Conservation (phyloP, 2,888 invertebrate genomes). For the Ganaspis brasiliensis region DNA sequence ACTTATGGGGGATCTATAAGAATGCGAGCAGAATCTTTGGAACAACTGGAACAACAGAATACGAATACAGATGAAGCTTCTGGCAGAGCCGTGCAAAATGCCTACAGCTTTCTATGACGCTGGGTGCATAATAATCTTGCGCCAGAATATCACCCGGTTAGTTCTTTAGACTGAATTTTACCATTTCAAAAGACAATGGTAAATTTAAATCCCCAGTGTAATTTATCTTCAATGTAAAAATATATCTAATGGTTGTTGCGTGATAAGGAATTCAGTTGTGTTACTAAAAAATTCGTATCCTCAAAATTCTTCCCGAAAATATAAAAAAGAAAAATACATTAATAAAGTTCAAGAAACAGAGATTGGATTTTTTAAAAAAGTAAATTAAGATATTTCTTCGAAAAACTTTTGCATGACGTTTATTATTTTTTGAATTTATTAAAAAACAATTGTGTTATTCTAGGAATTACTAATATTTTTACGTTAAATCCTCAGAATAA, state of each 20-base stretch:
- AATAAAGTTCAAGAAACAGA: no score
- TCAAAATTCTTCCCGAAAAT: no score
- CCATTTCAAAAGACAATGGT: not conserved
- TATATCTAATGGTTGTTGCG: slow-evolving; percentile 1
- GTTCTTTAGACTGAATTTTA: slow-evolving; percentile 70
- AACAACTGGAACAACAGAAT: slow-evolving; percentile 83
- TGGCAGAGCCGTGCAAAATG: slow-evolving; percentile 84
- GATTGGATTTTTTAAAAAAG: no score
- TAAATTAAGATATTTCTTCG: no score
- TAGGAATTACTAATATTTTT: no score
- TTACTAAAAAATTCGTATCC: no score
- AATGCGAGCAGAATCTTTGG: slow-evolving; percentile 89
- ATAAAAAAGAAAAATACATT: no score
- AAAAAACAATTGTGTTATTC: no score
- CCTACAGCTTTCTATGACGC: slow-evolving; percentile 84
- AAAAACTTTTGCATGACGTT: no score
- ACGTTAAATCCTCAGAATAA: no score
- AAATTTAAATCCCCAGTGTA: slow-evolving; percentile 32
- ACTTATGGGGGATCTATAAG: slow-evolving; percentile 92
- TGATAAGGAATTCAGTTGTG: slow-evolving; percentile 5
- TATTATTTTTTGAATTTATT: no score
- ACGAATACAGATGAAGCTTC: slow-evolving; percentile 71
- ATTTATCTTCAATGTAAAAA: slow-evolving; percentile 27
- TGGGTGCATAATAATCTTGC: slow-evolving; percentile 75
- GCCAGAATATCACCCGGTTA: slow-evolving; percentile 72